Evolutionary conservation across 35 echinoderm and acorn worm species (phyloP).

Genomic region (Apostichopus japonicus): DNA sequence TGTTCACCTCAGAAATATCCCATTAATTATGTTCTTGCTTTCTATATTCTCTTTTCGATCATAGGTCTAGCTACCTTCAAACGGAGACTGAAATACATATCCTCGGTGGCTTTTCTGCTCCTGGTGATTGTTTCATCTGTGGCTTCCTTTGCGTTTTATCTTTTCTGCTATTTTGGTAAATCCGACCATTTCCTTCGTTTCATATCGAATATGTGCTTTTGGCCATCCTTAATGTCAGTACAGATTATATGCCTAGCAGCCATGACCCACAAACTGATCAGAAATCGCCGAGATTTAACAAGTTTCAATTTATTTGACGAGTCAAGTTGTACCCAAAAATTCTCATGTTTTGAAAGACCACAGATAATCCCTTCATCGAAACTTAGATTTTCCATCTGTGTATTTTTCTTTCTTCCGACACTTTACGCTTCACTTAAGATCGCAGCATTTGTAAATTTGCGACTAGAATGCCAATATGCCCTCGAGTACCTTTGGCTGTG

Average conservation of each 20-base stretch:
- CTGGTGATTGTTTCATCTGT: background rate
- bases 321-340: background rate
- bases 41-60: background rate
- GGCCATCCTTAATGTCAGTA: background rate
- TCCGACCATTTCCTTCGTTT: background rate
- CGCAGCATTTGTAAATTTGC: background rate
- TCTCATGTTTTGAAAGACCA: background rate
- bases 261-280: background rate
- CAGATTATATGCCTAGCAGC: background rate
- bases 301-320: background rate
- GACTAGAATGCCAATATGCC: background rate
- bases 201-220: background rate
- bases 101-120: background rate
- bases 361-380: background rate
- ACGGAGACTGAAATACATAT: background rate
- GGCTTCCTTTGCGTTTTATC: background rate
- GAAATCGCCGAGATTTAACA: background rate
- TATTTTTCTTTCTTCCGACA: background rate
- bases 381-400: too few relatives aligned
- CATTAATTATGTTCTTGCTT: too few relatives aligned
- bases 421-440: background rate
- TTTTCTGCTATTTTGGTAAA: conserved; percentile 19
- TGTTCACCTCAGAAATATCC: too few relatives aligned
- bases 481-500: background rate
- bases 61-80: background rate